These are phyloP conservation scores for Subanguina moxae DNA, from an alignment of 1,140 invertebrate species.

Conservation along the genomic window DNA sequence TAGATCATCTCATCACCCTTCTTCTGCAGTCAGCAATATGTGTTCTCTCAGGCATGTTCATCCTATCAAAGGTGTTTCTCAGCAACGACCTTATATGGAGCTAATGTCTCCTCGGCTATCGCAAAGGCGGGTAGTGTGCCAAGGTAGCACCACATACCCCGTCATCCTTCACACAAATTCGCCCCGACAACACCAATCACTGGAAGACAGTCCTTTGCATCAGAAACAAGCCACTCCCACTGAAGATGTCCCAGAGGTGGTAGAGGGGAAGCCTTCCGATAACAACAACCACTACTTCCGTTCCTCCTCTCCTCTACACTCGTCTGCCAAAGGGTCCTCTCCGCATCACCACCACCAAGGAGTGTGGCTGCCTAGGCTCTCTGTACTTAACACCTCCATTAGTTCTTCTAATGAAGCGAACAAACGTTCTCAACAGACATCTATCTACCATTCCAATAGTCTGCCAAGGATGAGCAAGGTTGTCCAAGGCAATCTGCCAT, in stretches of 20 bases:
- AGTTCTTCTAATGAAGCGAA: background rate
- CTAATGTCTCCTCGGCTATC: constrained; percentile 7
- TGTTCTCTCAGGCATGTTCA: background rate
- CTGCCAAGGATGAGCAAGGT: background rate
- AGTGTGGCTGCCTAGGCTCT: background rate
- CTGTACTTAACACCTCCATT: background rate
- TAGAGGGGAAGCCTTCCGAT: background rate
- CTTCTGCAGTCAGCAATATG: background rate
- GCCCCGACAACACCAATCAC: no score
- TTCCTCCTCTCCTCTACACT: background rate
- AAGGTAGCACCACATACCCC: background rate
- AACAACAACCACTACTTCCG: background rate
- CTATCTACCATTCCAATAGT: constrained; percentile 1
- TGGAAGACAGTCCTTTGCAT: background rate
- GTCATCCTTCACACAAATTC: background rate
- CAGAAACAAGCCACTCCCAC: background rate
- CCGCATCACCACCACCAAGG: background rate
- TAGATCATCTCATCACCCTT: background rate
- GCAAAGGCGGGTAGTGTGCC: background rate
- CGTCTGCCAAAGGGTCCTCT: background rate
- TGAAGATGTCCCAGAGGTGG: background rate
- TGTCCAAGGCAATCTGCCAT: no score
- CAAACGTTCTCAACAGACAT: background rate
- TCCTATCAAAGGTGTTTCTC: background rate
- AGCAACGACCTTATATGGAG: constrained; percentile 9